Conservation (phyloP, 2,888 invertebrate genomes). For the Tridacna crocea region DNA sequence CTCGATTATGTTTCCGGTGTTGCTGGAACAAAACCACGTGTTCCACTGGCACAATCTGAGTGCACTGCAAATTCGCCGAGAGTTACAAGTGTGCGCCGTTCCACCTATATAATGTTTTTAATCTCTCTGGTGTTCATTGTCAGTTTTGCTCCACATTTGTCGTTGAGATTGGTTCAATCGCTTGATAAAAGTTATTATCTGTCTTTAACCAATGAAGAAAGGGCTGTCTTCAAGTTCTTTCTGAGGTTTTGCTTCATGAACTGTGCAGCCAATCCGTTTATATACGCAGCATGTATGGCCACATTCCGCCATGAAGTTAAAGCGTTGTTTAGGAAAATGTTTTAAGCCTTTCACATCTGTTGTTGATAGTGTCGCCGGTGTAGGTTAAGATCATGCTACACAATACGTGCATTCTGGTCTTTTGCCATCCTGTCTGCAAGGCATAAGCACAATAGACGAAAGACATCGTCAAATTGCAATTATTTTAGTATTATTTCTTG, state of each 20-base stretch:
- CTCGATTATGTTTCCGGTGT: too few relatives aligned
- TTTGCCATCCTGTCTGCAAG: too few relatives aligned
- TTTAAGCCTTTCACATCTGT: background rate
- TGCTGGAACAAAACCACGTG: too few relatives aligned
- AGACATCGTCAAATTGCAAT: too few relatives aligned
- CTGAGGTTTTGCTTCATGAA: slow-evolving; percentile 68
- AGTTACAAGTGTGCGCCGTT: slow-evolving; percentile 14
- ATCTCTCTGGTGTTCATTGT: slow-evolving; percentile 65
- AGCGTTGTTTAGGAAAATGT: slow-evolving; percentile 16
- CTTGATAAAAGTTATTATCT: slow-evolving; percentile 49
- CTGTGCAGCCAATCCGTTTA: slow-evolving; percentile 71
- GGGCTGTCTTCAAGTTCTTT: slow-evolving; percentile 61
- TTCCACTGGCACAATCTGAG: too few relatives aligned
- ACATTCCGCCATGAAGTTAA: slow-evolving; percentile 57
- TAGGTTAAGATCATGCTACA: too few relatives aligned
- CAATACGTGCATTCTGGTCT: too few relatives aligned
- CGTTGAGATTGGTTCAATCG: slow-evolving; percentile 51
- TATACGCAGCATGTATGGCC: slow-evolving; percentile 69
- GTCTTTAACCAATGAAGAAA: slow-evolving; percentile 46
- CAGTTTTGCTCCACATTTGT: slow-evolving; percentile 63
- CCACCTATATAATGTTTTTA: slow-evolving; percentile 66
- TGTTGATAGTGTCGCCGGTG: too few relatives aligned
- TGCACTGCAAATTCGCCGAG: background rate
- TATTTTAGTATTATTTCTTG: too few relatives aligned
- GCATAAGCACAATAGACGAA: too few relatives aligned